Percentiles rank a stretch among this genome's conserved stretches.
These are phyloP conservation scores for Lasioglossum marginatum DNA, from an alignment of 2,888 invertebrate genomes.

Conservation along the genomic window DNA sequence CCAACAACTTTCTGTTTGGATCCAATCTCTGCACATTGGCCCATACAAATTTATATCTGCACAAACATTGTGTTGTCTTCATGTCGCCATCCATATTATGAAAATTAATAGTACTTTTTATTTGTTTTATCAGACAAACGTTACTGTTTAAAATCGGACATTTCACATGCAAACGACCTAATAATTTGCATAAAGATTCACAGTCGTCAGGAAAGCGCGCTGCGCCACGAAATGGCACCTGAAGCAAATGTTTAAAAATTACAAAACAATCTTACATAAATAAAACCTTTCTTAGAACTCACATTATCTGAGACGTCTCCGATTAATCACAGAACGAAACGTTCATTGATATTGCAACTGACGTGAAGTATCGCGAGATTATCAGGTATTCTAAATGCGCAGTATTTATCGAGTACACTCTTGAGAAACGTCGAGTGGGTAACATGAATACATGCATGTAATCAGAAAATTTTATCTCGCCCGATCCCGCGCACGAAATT, in stretches of 20 bases:
- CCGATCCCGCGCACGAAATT: neutral
- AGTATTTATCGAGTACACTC: neutral
- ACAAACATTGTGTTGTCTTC: neutral
- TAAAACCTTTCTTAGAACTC: neutral
- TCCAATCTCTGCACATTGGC: neutral
- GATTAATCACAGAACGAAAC: neutral
- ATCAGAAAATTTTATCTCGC: neutral
- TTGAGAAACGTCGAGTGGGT: neutral
- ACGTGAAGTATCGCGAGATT: neutral
- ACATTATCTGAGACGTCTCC: neutral
- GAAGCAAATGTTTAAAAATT: too few relatives aligned
- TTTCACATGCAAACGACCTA: too few relatives aligned
- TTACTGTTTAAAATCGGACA: too few relatives aligned
- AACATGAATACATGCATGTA: neutral
- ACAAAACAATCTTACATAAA: neutral
- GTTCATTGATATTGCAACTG: neutral
- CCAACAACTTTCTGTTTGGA: neutral
- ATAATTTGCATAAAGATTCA: too few relatives aligned
- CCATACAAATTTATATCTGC: neutral
- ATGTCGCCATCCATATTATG: too few relatives aligned
- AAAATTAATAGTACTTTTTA: neutral
- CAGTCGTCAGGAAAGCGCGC: too few relatives aligned
- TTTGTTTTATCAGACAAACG: too few relatives aligned
- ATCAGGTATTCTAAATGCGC: slow-evolving; percentile 1
- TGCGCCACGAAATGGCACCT: too few relatives aligned